These are phyloP conservation scores for Plemyria rubiginata DNA, from an alignment of 2,888 invertebrate species.

Conservation along the genomic window DNA sequence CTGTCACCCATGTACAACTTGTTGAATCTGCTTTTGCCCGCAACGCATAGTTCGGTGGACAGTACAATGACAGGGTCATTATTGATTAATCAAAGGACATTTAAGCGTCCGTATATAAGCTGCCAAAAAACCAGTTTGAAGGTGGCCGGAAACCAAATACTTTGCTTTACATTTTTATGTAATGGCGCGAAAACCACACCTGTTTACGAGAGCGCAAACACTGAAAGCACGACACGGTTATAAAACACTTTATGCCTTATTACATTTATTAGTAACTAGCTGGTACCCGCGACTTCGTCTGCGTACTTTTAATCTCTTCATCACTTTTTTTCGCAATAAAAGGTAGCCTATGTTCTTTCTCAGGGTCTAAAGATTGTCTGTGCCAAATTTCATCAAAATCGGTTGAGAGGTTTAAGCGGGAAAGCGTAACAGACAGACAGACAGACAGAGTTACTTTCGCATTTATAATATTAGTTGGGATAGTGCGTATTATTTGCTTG, in stretches of 20 bases:
- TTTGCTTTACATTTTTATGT: neutral
- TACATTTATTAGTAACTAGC: neutral
- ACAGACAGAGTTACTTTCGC: no score
- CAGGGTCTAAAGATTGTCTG: no score
- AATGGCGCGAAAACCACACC: neutral
- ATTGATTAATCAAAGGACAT: slow-evolving; percentile 1
- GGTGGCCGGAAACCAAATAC: neutral
- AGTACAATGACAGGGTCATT: neutral
- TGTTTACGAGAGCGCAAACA: neutral
- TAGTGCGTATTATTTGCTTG: neutral
- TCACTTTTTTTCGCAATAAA: no score
- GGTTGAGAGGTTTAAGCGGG: no score
- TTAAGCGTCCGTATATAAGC: neutral
- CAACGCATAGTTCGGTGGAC: neutral
- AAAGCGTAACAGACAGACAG: no score
- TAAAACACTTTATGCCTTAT: neutral
- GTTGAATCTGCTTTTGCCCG: no score
- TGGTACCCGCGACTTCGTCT: no score
- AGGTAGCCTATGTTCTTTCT: no score
- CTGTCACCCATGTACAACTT: no score
- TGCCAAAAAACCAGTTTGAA: neutral
- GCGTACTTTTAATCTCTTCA: no score
- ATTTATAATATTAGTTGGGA: no score
- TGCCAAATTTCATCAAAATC: no score
- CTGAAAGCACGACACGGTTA: neutral